Evolutionary conservation across 2,888 invertebrate genomes (phyloP).

Genomic region (Aradus depressus): DNA sequence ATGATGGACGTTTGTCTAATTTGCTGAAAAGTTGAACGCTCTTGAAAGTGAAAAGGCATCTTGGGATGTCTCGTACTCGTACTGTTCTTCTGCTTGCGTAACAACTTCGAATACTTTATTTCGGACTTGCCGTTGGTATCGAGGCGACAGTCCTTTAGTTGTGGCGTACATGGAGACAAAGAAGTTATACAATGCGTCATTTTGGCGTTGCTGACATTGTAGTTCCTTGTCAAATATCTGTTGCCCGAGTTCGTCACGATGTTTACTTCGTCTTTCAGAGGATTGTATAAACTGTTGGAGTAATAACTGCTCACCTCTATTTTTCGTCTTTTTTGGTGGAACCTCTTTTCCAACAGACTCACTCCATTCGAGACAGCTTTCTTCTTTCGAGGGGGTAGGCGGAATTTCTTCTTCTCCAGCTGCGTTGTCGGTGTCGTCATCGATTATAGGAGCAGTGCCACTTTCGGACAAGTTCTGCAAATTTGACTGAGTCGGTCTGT

Average conservation of each 20-base stretch:
- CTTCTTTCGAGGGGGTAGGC: not conserved
- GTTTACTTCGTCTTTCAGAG: not conserved
- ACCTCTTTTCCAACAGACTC: not conserved
- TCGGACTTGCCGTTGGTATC: not conserved
- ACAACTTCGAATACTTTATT: slow-evolving; percentile 2
- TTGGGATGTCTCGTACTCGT: not conserved
- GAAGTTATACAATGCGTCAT: not conserved
- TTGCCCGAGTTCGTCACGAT: not conserved
- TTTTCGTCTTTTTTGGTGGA: not conserved
- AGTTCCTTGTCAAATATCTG: no score
- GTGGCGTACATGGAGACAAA: slow-evolving; percentile 1
- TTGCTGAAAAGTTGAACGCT: no score
- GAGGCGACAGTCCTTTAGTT: not conserved
- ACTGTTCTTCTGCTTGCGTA: not conserved
- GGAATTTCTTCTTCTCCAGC: slow-evolving; percentile 4
- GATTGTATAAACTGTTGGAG: not conserved
- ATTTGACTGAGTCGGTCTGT: slow-evolving; percentile 18
- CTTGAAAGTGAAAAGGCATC: no score
- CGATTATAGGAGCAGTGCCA: not conserved
- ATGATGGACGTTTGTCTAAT: no score
- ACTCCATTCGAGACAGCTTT: not conserved
- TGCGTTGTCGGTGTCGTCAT: not conserved
- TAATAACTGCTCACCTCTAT: not conserved
- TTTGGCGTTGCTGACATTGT: not conserved
- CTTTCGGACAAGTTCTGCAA: not conserved